Conservation (phyloP, 1,140 invertebrate species). For the Branchinecta lindahli region DNA sequence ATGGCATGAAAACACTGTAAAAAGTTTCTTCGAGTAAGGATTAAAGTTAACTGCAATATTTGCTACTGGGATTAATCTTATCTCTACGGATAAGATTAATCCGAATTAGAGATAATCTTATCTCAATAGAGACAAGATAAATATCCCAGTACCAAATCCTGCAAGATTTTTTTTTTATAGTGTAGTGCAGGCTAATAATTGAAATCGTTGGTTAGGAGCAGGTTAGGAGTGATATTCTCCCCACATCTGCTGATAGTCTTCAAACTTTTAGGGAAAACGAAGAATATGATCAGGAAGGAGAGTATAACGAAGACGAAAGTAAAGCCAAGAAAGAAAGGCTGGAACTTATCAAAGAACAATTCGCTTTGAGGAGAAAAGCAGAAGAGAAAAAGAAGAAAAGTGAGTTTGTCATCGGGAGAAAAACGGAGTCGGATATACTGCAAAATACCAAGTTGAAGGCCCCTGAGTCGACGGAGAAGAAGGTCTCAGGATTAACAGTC, state of each 20-base stretch:
- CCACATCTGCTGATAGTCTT: background rate
- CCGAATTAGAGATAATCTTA: too few relatives aligned
- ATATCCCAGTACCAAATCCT: too few relatives aligned
- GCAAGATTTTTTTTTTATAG: too few relatives aligned
- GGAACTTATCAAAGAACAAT: slow-evolving; percentile 48
- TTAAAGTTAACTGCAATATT: too few relatives aligned
- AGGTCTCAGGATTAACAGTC: background rate
- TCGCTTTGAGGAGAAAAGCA: slow-evolving; percentile 36
- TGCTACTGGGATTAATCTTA: too few relatives aligned
- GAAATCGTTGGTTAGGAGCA: too few relatives aligned
- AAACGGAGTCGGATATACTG: background rate
- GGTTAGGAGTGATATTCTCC: too few relatives aligned
- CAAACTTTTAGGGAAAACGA: slow-evolving; percentile 26
- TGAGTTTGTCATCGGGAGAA: background rate
- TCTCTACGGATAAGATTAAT: too few relatives aligned
- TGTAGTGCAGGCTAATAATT: too few relatives aligned
- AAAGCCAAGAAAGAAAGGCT: slow-evolving; percentile 41
- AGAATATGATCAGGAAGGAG: slow-evolving; percentile 32
- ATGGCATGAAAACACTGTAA: too few relatives aligned
- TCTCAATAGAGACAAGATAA: too few relatives aligned
- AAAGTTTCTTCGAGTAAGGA: too few relatives aligned
- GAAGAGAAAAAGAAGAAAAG: background rate
- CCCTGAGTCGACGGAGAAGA: background rate
- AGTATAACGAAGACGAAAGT: slow-evolving; percentile 31
- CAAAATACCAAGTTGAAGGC: background rate